Conservation (phyloP, 1,140 invertebrate genomes). For the Meloidogyne hapla region DNA sequence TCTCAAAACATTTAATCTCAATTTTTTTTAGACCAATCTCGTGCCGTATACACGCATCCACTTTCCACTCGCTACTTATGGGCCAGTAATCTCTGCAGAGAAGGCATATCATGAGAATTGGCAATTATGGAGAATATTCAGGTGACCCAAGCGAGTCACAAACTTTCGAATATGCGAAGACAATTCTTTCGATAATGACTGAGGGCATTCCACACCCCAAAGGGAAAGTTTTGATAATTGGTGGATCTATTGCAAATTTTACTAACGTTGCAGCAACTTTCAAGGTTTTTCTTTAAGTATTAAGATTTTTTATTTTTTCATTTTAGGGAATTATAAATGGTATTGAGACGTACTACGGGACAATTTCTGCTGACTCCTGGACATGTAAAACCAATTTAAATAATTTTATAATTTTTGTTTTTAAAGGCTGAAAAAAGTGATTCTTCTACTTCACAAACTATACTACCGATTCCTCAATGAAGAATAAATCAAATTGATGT, state of each 20-base stretch:
- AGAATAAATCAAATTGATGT: slow-evolving; percentile 14
- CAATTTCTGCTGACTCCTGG: slow-evolving; percentile 87
- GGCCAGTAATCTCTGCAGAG: slow-evolving; percentile 76
- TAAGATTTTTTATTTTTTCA: slow-evolving; percentile 69
- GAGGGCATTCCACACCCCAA: slow-evolving; percentile 72
- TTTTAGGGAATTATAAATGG: slow-evolving; percentile 87
- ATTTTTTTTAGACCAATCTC: slow-evolving; percentile 67
- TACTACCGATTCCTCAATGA: not conserved
- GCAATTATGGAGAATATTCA: slow-evolving; percentile 98
- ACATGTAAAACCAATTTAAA: slow-evolving; percentile 64
- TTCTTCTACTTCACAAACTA: not conserved
- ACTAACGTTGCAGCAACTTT: slow-evolving; percentile 99
- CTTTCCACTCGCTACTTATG: slow-evolving; percentile 64
- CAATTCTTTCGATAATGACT: slow-evolving; percentile 91
- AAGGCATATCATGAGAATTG: slow-evolving; percentile 82
- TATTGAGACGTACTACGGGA: slow-evolving; percentile 86
- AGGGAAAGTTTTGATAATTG: slow-evolving; percentile 86
- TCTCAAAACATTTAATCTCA: slow-evolving; percentile 25
- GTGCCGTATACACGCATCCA: slow-evolving; percentile 77
- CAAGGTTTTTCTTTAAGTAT: slow-evolving; percentile 70
- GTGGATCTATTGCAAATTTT: slow-evolving; percentile 98
- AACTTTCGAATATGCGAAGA: slow-evolving; percentile 98
- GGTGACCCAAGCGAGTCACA: slow-evolving; percentile 97
- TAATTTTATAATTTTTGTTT: not conserved
- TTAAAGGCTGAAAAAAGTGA: not conserved